Base-by-base conservation (phyloP, 2,888 invertebrate species). In the Uloborus plumipes region DNA sequence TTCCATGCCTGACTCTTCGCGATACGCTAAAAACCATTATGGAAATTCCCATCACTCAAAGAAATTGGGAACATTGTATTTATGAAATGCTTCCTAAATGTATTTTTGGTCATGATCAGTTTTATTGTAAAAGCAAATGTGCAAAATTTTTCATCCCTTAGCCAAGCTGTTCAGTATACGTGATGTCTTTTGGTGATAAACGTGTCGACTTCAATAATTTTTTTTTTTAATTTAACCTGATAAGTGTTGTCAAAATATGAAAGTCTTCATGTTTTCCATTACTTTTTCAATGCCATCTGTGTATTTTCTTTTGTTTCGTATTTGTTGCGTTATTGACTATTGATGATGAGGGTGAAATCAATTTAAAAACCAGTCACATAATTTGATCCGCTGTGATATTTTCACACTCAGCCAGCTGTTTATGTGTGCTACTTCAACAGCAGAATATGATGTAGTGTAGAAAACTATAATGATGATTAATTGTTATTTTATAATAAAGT, bases 11-110 rank as follows among this genome's bases (percentile, higher is more conserved):
- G 73, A 77, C 47, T 53, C 74, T 31, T 66, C 79, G 13, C 65
- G 76, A n/a, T 79, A 71, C n/a, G 67, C 59, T 62, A 84, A 79
- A 62, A 75, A 75, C 58, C 75, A 73, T n/a, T 81, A 55, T n/a
- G 74, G 74, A 15, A 74, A 39, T 51, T 49, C 64, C n/a, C 74
- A 75, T 15, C 81, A 75, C 22, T 39, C 70, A n/a, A 81, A 75
- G 39, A 81, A 81, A 75, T 50, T 84, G 13, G 84, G 81, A 50
- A 84, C 84, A 20, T 53, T 84, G 51, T 84, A 81, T 77, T 79
- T 84, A 73, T 84, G 73, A 84, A 61, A 76, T 47, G 64, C 15
- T 62, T 62, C 16, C 62, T 13, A 64, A 14, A 64, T 39, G 7
- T 3, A 9, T 64, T 47, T 47, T 64, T 18, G 49, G 49, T 64